These are phyloP conservation scores for Potorous gilbertii DNA, from an alignment of 2,797 vertebrate species.

Conservation along the genomic window DNA sequence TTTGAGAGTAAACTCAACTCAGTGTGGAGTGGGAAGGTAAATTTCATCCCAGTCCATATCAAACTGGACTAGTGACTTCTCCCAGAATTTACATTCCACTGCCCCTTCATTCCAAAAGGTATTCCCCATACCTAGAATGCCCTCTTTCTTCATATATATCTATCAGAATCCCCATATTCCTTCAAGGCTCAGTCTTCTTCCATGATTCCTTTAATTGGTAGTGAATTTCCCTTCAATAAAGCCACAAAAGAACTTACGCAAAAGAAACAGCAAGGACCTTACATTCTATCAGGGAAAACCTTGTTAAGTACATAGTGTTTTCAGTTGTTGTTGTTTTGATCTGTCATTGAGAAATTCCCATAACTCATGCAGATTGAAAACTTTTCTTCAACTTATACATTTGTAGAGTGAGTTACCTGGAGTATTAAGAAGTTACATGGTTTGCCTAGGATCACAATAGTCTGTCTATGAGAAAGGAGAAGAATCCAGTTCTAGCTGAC, in stretches of 20 bases:
- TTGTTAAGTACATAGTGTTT: background rate
- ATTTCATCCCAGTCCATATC: background rate
- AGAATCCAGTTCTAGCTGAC: background rate
- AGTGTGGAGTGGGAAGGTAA: background rate
- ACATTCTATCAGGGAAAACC: background rate
- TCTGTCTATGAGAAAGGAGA: background rate
- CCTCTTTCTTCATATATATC: background rate
- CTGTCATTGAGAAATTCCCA: background rate
- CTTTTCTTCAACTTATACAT: background rate
- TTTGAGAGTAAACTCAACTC: background rate
- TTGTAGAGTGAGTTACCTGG: background rate
- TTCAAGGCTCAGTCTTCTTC: background rate
- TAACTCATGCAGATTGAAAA: background rate
- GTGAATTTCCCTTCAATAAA: background rate
- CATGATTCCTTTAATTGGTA: background rate
- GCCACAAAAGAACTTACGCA: background rate
- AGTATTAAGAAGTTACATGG: background rate
- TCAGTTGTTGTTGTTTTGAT: background rate
- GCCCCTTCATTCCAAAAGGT: background rate
- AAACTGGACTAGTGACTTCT: background rate
- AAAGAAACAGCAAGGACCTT: background rate
- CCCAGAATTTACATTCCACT: background rate
- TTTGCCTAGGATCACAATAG: background rate
- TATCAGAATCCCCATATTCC: background rate
- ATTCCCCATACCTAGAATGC: background rate